These are phyloP conservation scores for Neopelma chrysocephalum DNA, from an alignment of 2,797 vertebrate genomes.

Conservation along the genomic window DNA sequence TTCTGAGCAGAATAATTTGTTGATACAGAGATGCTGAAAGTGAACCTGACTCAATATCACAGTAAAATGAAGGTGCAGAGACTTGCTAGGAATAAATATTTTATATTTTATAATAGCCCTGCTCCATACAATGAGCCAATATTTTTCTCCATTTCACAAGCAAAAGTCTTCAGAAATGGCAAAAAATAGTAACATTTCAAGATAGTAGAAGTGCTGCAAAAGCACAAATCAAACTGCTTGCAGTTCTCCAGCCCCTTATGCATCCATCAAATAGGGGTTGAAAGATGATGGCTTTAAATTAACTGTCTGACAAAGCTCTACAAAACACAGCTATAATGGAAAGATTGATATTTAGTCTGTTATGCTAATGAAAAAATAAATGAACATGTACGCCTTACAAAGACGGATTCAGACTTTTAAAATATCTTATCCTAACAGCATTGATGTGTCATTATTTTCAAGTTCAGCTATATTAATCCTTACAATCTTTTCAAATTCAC, in stretches of 20 bases:
- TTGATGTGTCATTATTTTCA: neutral
- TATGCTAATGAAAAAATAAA: slow-evolving; percentile 14
- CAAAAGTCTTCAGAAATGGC: neutral
- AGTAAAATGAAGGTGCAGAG: neutral
- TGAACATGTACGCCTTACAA: neutral
- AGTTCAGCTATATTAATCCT: slow-evolving; percentile 12
- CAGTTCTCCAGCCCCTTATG: neutral
- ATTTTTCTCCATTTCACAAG: neutral
- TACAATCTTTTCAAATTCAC: neutral
- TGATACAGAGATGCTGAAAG: neutral
- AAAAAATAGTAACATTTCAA: neutral
- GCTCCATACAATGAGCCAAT: neutral
- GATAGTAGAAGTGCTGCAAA: neutral
- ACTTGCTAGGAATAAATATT: neutral
- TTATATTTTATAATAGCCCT: neutral
- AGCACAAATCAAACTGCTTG: neutral
- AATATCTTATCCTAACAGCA: neutral
- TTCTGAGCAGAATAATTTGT: neutral
- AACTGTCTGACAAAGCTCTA: neutral
- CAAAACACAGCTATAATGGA: neutral
- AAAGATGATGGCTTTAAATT: neutral
- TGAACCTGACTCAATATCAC: neutral
- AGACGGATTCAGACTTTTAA: neutral
- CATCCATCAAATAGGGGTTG: neutral
- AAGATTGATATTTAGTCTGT: slow-evolving; percentile 5